Base-by-base conservation (phyloP, 1,140 invertebrate genomes). In the Cydia strobilella region DNA sequence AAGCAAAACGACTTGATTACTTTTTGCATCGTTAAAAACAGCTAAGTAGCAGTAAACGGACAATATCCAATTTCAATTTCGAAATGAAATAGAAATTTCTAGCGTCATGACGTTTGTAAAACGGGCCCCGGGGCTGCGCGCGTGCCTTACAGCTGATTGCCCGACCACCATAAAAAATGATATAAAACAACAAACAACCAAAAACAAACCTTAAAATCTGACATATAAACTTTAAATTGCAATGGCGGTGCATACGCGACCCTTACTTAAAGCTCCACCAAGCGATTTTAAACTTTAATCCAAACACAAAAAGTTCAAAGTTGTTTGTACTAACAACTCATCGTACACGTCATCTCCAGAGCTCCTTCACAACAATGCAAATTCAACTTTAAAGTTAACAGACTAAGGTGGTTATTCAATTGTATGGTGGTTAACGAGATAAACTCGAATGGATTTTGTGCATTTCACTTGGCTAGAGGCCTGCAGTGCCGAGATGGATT, bases 91-190 rank as follows among this genome's bases (percentile, higher is more conserved):
- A 66, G 63, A 66, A 66, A 66, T 66, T 66, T 66, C 63, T 66
- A 66, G 63, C 63, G 27, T 66, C 20, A 63, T 59, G 20, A 59
- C 54, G 54, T 59, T 59, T 59, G 23, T 59, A 59, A 20, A 59
- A 54, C 51, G 15, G 51, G 51, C 84, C 85, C 76, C 82, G 86
- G 88, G 88, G 84, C 79, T 81, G 82, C 77, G 84, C 86, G 87
- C 89, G 89, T 92, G 89, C 89, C 89, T 78, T 84, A 92, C 90
- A 92, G 89, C 90, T 92, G 90, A 92, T 92, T 91, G 86, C 87
- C 85, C 83, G 86, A 85, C 86, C 82, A 87, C 87, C 88, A 90
- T 92, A 90, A 90, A 91, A 90, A 91, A 85, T 80, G 77, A 82
- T 83, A 85, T 78, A 82, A 79, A 80, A 83, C 71, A 45, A 23